phyloP scores from a whole-genome alignment of 2,113 vertebrate species.

The Tretioscincus oriximinensis region DNA sequence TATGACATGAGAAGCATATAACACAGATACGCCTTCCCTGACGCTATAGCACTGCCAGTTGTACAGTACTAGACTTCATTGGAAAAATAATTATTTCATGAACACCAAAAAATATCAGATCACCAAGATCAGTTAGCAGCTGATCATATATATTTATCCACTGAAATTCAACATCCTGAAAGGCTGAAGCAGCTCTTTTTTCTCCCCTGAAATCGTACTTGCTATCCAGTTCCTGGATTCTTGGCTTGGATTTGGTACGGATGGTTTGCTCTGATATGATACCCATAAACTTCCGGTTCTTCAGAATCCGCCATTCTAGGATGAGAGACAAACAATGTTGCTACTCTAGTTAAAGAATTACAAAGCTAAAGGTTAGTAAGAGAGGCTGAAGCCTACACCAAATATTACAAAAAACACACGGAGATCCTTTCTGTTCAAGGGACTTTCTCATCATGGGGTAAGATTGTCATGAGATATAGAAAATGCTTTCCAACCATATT shows the following conservation, averaged over 20 bases:
- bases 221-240: slow-evolving; percentile 81
- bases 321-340: not conserved
- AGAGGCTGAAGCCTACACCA: not conserved
- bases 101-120: too few relatives aligned
- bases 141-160: too few relatives aligned
- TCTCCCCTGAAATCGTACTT: slow-evolving; percentile 27
- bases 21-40: too few relatives aligned
- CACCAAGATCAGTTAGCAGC: too few relatives aligned
- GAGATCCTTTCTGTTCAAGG: not conserved
- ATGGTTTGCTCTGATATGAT: slow-evolving; percentile 84
- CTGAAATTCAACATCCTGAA: too few relatives aligned
- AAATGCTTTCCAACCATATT: not conserved
- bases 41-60: too few relatives aligned
- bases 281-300: slow-evolving; percentile 86
- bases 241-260: slow-evolving; percentile 77
- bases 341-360: not conserved
- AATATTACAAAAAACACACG: not conserved
- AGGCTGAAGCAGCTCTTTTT: too few relatives aligned
- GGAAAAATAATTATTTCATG: too few relatives aligned
- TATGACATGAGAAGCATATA: too few relatives aligned
- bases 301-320: slow-evolving; percentile 84
- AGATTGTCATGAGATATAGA: too few relatives aligned
- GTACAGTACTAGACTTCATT: too few relatives aligned
- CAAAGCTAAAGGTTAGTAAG: not conserved
- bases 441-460: not conserved